Base-by-base conservation (phyloP, 2,797 vertebrate species). In the Leptatherina wallacei region DNA sequence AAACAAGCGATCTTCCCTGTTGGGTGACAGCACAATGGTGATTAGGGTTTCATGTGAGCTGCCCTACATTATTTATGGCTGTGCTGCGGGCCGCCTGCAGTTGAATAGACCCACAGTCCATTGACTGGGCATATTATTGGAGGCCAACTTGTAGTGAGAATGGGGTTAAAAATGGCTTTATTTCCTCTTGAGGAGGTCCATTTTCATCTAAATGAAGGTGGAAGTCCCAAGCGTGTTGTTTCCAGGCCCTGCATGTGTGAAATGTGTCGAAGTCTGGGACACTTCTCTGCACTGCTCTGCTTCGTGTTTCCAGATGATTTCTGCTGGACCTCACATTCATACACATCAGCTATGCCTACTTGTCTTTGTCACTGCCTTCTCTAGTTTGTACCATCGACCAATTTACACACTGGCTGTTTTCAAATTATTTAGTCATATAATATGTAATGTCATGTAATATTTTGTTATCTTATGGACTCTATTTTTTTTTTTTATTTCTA, bases 101-200 rank as follows among this genome's bases (percentile, higher is more conserved):
- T 92, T 91, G 91, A 94, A 93, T 92, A 93, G 93, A 92, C 89
- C 88, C 89, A 93, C 93, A 93, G 93, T 93, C 92, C 92, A 94
- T 94, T 94, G 93, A 94, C 92, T 89, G 88, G 88, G 87, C 87
- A 91, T 90, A 91, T 93, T 94, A 94, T 87, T 61, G 89, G 81
- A 89, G 90, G 83, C 83, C 68, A 78, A 70, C 75, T 87, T 67
- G 69, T 80, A 87, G 85, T 29, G 70, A 82, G 77, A 51, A 65
- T 24, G 66, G 77, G 42, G 89, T 91, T 92, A 90, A 92, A 94
- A 93, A 94, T 93, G 83, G 87, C 90, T 89, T 92, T 90, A 87
- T 93, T 94, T 94, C 89, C 88, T 91, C 88, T 86, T 16, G 71
- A 87, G 89, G 85, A 93, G 89, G 90, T 90, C 81, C 90, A 92